phyloP scores from a whole-genome alignment of 2,797 vertebrate genomes.

The Pteropus rufus region DNA sequence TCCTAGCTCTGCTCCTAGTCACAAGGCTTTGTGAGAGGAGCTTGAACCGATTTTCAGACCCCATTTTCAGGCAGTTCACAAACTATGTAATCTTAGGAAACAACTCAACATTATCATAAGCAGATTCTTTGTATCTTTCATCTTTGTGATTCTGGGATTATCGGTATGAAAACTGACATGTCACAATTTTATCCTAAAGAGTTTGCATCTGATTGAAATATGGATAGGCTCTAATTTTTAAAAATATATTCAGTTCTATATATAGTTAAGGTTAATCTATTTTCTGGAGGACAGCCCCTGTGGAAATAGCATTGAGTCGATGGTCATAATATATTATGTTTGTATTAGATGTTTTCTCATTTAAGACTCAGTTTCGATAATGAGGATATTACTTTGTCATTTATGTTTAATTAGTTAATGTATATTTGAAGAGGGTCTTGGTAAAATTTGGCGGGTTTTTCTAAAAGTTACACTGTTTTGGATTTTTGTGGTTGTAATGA shows the following conservation, averaged over 20 bases:
- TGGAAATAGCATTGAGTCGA: background rate
- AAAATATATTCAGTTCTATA: background rate
- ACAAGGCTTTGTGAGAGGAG: background rate
- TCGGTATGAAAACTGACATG: background rate
- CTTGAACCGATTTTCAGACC: background rate
- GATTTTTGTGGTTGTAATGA: background rate
- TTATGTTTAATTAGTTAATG: background rate
- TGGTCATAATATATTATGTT: background rate
- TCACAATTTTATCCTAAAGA: background rate
- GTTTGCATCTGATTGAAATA: background rate
- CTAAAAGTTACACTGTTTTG: background rate
- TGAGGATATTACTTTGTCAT: background rate
- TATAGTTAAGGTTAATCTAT: background rate
- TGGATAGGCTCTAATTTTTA: background rate
- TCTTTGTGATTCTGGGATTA: slow-evolving; percentile 8
- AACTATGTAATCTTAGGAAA: background rate
- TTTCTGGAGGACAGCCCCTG: background rate
- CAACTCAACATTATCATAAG: background rate
- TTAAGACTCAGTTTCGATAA: slow-evolving; percentile 1
- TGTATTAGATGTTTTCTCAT: background rate
- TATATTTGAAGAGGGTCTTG: background rate
- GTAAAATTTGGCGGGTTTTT: background rate
- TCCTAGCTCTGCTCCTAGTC: background rate
- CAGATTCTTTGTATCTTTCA: background rate
- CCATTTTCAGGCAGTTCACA: background rate